Percentiles rank a stretch among this genome's conserved stretches.
These are phyloP conservation scores for Palythoa caribaeorum DNA, from an alignment of 92 coral and sea anemone genomes.

Conservation along the genomic window DNA sequence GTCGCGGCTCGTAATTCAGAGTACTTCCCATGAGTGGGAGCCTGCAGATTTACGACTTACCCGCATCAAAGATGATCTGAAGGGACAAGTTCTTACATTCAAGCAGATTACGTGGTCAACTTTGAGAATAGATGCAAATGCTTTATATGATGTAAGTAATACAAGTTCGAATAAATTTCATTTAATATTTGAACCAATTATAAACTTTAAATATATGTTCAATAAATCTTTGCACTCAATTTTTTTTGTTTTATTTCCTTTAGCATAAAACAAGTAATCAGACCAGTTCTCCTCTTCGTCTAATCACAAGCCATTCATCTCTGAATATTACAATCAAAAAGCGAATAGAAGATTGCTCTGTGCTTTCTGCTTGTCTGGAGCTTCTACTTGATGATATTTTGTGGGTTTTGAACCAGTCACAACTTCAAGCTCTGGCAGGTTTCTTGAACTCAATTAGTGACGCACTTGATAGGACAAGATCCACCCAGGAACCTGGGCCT, in stretches of 20 bases:
- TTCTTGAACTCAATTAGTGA: slow-evolving; percentile 83
- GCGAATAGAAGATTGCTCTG: slow-evolving; percentile 93
- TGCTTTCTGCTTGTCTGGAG: slow-evolving; percentile 90
- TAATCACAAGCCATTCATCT: slow-evolving; percentile 91
- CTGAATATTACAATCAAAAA: slow-evolving; percentile 93
- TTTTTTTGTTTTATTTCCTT: neutral
- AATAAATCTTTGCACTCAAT: too few species aligned
- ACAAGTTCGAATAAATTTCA: too few species aligned
- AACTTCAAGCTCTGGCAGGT: slow-evolving; percentile 81
- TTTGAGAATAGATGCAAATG: slow-evolving; percentile 93
- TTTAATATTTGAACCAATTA: too few species aligned
- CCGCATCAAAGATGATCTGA: slow-evolving; percentile 88
- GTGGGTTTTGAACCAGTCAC: slow-evolving; percentile 96
- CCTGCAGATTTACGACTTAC: slow-evolving; percentile 88
- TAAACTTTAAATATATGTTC: too few species aligned
- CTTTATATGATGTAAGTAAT: slow-evolving; percentile 75
- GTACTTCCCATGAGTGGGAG: slow-evolving; percentile 95
- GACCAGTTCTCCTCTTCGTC: slow-evolving; percentile 86
- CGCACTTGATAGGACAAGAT: slow-evolving; percentile 64
- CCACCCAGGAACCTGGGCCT: slow-evolving; percentile 67
- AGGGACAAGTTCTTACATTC: slow-evolving; percentile 93
- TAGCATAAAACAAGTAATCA: slow-evolving; percentile 67
- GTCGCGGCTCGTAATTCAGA: slow-evolving; percentile 88
- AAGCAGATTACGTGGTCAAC: slow-evolving; percentile 95
- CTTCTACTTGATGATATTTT: slow-evolving; percentile 88